A percentile compares a stretch with the other conserved stretches of the same genome.
Evolutionary conservation across 2,888 invertebrate species (phyloP).

Genomic region (Tachystola acroxantha): DNA sequence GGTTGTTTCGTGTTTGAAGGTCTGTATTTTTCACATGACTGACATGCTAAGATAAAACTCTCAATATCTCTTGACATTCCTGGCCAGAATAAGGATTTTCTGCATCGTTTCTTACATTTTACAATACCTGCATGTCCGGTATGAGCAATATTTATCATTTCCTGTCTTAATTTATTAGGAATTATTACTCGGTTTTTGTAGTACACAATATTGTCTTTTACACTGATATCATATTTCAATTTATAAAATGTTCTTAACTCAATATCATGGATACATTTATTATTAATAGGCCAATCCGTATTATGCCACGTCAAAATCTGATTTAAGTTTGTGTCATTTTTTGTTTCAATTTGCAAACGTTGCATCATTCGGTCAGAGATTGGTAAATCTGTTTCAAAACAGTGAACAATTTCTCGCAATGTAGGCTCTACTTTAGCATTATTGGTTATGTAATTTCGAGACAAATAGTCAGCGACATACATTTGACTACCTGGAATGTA

Average conservation of each 20-base stretch:
- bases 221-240: background rate
- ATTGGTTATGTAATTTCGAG: background rate
- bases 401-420: background rate
- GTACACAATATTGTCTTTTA: background rate
- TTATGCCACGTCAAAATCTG: background rate
- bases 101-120: slow-evolving; percentile 8
- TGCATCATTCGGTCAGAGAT: background rate
- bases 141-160: slow-evolving; percentile 9
- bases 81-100: slow-evolving; percentile 10
- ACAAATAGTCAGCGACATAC: background rate
- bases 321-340: background rate
- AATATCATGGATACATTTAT: background rate
- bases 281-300: background rate
- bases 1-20: background rate
- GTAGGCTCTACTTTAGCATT: background rate
- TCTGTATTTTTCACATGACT: slow-evolving; percentile 4
- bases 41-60: no score
- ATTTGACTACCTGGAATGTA: background rate
- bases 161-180: slow-evolving; percentile 1
- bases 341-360: background rate
- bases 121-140: slow-evolving; percentile 10
- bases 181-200: background rate
- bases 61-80: slow-evolving; percentile 8
- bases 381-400: background rate
- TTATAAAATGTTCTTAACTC: background rate